These are phyloP conservation scores for Callipepla californica DNA, from an alignment of 2,113 vertebrate species.

Conservation along the genomic window DNA sequence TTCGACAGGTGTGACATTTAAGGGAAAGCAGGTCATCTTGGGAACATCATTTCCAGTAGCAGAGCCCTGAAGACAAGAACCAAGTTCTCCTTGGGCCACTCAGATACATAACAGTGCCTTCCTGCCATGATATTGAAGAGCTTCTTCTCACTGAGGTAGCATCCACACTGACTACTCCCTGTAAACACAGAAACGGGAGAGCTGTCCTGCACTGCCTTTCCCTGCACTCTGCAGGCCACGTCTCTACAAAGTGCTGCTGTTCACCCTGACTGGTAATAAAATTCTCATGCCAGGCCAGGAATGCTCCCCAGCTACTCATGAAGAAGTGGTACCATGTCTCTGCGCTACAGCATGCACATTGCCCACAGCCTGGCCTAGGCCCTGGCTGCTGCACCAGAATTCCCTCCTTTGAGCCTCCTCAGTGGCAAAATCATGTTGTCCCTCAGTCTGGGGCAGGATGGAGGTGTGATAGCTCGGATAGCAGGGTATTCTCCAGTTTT, in stretches of 20 bases:
- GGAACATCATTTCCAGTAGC: background rate
- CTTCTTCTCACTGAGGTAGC: background rate
- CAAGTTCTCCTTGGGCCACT: background rate
- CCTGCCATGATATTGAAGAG: background rate
- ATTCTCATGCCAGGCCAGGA: background rate
- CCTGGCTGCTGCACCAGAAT: background rate
- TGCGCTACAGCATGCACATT: accelerated
- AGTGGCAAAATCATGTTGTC: background rate
- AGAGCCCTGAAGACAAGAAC: background rate
- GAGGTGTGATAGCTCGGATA: background rate
- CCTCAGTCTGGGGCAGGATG: background rate
- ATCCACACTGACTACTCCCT: background rate
- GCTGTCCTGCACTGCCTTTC: background rate
- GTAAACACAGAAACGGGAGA: background rate
- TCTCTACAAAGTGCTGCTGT: background rate
- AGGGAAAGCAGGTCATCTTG: background rate
- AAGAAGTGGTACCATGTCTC: background rate
- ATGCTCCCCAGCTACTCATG: background rate
- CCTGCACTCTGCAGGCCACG: background rate
- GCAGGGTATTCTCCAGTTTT: background rate
- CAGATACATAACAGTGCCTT: background rate
- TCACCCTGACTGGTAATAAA: background rate
- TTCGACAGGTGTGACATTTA: background rate
- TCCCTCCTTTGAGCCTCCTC: background rate
- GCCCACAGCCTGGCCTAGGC: background rate